These are phyloP conservation scores for Drosophila acutilabella DNA, from an alignment of 2,888 invertebrate genomes.

Conservation along the genomic window DNA sequence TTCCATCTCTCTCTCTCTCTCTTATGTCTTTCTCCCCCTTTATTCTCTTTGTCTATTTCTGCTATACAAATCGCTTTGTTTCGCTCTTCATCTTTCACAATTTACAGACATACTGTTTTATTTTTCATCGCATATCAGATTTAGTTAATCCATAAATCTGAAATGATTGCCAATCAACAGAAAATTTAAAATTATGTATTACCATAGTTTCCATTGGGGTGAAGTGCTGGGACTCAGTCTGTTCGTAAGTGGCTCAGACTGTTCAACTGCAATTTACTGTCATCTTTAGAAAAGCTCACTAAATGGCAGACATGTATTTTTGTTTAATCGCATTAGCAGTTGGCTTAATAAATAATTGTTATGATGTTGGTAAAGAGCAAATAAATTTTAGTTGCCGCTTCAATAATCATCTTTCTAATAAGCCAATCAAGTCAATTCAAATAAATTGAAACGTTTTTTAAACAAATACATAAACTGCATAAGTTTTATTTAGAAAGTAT, in stretches of 20 bases:
- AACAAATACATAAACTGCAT: too few species aligned
- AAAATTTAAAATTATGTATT: not conserved
- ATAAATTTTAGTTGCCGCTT: too few species aligned
- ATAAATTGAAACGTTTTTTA: too few species aligned
- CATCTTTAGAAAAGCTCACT: too few species aligned
- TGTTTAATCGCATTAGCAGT: too few species aligned
- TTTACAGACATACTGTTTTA: slow-evolving; percentile 1
- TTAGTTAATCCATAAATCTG: not conserved
- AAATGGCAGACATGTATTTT: too few species aligned
- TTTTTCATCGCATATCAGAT: slow-evolving; percentile 4
- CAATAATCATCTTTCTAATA: too few species aligned
- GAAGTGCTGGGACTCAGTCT: not conserved
- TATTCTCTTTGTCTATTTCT: not conserved
- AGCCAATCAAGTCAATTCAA: too few species aligned
- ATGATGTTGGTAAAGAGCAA: too few species aligned
- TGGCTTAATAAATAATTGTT: too few species aligned
- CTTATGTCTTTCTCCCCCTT: slow-evolving; percentile 4
- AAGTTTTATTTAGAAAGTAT: not conserved
- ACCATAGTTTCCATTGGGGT: not conserved
- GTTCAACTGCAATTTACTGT: too few species aligned
- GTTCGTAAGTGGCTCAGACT: too few species aligned
- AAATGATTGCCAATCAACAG: slow-evolving; percentile 2
- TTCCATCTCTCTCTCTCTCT: not conserved
- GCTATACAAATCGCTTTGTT: slow-evolving; percentile 19
- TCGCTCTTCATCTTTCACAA: slow-evolving; percentile 9